These are phyloP conservation scores for Epinotia bilunana DNA, from an alignment of 2,888 invertebrate genomes.

Conservation along the genomic window DNA sequence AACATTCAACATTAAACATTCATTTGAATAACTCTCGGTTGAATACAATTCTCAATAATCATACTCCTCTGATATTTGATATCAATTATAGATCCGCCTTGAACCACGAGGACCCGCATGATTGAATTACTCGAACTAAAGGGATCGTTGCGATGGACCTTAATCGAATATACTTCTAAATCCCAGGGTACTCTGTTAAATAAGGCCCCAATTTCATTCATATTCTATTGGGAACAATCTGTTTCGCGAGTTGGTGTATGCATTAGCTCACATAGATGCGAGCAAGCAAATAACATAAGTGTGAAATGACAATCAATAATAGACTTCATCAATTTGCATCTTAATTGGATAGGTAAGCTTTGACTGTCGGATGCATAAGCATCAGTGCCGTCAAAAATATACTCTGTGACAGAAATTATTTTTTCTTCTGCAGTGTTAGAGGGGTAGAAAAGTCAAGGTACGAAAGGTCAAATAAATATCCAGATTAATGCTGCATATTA, in stretches of 20 bases:
- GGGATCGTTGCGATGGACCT: constrained; percentile 18
- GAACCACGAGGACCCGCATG: constrained; percentile 31
- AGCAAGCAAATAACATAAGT: no score
- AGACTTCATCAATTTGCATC: no score
- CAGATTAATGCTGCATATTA: no score
- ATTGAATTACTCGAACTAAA: constrained; percentile 33
- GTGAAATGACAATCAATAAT: no score
- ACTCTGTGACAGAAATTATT: no score
- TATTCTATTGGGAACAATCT: background rate
- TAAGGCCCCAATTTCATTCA: background rate
- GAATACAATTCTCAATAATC: background rate
- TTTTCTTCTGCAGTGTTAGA: no score
- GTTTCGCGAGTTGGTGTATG: background rate
- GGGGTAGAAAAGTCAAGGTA: no score
- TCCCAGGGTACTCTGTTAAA: background rate
- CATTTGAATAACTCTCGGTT: background rate
- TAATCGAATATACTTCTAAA: constrained; percentile 25
- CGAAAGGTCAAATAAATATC: no score
- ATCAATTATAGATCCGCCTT: constrained; percentile 28
- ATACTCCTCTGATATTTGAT: constrained; percentile 13
- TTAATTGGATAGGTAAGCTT: no score
- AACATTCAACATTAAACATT: background rate
- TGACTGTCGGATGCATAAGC: no score
- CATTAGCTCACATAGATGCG: background rate
- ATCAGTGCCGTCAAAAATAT: no score